Percentiles rank a stretch among this genome's conserved stretches.
These are phyloP conservation scores for Augochlora pura DNA, from an alignment of 1,140 invertebrate genomes.

Conservation along the genomic window DNA sequence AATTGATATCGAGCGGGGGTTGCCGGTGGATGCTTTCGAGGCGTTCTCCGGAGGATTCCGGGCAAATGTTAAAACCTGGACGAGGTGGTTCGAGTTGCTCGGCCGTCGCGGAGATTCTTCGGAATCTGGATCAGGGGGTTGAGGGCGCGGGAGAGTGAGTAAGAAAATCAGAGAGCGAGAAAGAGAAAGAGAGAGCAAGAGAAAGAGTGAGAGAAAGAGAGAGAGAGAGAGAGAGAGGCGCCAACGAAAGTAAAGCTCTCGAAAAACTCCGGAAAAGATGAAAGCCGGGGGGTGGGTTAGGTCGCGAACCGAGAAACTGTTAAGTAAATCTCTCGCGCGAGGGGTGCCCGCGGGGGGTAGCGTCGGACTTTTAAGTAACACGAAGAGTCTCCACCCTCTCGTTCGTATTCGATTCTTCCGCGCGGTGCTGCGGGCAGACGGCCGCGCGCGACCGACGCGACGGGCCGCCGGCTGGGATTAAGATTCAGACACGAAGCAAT, in stretches of 20 bases:
- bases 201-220: no score
- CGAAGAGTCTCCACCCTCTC: neutral
- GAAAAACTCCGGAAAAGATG: slow-evolving; percentile 10
- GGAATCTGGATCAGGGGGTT: slow-evolving; percentile 12
- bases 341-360: neutral
- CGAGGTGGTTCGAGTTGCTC: no score
- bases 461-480: neutral
- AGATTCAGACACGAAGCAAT: slow-evolving; percentile 5
- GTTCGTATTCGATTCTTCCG: no score
- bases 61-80: no score
- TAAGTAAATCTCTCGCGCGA: neutral
- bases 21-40: no score
- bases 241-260: neutral
- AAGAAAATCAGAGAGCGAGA: no score
- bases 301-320: neutral
- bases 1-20: no score
- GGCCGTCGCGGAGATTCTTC: no score
- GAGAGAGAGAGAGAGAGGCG: no score
- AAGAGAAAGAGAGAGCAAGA: no score
- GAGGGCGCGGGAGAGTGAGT: no score
- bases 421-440: neutral
- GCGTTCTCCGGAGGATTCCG: no score
- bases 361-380: neutral
- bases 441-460: neutral
- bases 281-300: neutral